Evolutionary conservation across 2,113 vertebrate genomes (phyloP), one percentile per base, ranked within the genome.

Genomic region (Ammodramus savannarum): DNA sequence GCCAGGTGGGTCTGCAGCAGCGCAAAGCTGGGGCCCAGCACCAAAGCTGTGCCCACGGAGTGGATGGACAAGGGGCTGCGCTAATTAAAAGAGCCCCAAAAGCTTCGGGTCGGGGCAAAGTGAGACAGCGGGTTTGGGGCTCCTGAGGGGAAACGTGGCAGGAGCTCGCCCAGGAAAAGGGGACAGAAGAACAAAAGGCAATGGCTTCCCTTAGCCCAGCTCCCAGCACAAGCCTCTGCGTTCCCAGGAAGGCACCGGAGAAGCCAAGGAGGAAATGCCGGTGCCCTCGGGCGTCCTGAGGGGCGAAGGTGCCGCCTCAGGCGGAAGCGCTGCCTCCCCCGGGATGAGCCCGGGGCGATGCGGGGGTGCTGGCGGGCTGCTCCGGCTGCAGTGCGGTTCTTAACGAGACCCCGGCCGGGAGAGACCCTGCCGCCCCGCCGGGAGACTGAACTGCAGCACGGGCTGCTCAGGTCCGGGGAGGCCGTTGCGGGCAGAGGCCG

Each of bases 141-240:
- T 81, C 27, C 79, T n/a, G 16, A 21, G 75, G n/a, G 8, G 55
- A 83, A n/a, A 46, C n/a, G 51, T 41, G 49, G 31, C 4, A 6
- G 49, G 19, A 76, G 59, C 51, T 41, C 13, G 18, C 32, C 27
- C 15, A 11, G 27, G 44, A 36, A 79, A 11, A 11, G 46, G 27
- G 34, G 36, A 1, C 23, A 39, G 18, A 58, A 23, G 73, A 91
- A 96, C 83, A 90, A 96, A 93, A 92, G 86, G 86, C 77, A 12
- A 77, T 48, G 78, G 48, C 20, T 89, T 58, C 51, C 43, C 36
- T n/a, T 51, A 55, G 8, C 27, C 32, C 80, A 69, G 38, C 49
- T 46, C 34, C 26, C 34, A n/a, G 66, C 72, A 31, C 12, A n/a
- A 49, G 61, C 26, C 12, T 13, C 41, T 5, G 16, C 4, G 29